Evolutionary conservation across 2,797 vertebrate genomes (phyloP).

Genomic region (Coluber constrictor): DNA sequence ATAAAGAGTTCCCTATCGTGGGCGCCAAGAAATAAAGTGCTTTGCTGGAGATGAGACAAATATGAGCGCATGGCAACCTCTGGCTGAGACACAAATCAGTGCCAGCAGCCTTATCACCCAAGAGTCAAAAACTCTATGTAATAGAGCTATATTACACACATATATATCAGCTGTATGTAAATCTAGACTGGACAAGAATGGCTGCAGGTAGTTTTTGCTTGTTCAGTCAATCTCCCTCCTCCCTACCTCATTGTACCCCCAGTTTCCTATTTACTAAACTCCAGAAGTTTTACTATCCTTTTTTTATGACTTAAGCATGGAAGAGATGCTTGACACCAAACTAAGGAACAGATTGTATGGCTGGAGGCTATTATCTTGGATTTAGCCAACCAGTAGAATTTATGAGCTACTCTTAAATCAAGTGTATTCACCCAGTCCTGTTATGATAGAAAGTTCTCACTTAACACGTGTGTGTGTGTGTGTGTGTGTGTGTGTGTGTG

Average conservation of each 20-base stretch:
- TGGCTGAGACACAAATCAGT: neutral
- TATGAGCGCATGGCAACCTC: neutral
- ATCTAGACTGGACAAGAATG: neutral
- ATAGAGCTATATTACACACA: no score
- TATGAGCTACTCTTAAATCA: neutral
- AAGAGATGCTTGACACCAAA: neutral
- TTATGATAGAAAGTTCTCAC: neutral
- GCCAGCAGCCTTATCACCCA: neutral
- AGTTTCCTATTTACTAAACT: neutral
- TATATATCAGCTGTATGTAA: neutral
- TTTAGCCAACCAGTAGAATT: neutral
- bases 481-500: neutral
- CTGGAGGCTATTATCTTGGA: neutral
- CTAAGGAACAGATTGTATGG: neutral
- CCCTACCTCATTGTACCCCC: neutral
- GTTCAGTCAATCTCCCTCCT: neutral
- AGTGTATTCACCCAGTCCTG: neutral
- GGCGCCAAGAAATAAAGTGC: neutral
- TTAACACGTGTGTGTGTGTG: neutral
- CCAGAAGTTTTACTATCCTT: neutral
- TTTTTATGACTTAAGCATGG: neutral
- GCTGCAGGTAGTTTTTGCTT: neutral
- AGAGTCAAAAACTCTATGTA: neutral
- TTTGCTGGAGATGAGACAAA: conserved; percentile 3
- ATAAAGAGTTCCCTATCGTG: neutral